These are phyloP conservation scores for Pterobdella sp. DNA, from an alignment of 2,888 invertebrate species.

Conservation along the genomic window DNA sequence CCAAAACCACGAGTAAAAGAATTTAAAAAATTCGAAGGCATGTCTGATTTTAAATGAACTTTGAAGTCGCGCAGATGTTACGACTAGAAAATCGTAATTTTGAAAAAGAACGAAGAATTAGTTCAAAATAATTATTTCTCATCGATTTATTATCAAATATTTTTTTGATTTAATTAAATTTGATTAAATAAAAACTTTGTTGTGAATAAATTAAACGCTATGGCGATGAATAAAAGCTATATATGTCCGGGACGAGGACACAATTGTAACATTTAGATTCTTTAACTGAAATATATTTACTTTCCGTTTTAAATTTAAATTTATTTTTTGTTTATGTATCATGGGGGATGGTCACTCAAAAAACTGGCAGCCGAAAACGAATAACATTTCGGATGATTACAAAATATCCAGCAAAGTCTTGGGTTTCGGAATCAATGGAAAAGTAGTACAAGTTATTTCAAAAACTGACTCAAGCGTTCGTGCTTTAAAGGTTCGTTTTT, in stretches of 20 bases:
- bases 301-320: not conserved
- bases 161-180: not conserved
- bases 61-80: not conserved
- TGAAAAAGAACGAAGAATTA: not conserved
- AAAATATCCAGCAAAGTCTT: constrained; percentile 83
- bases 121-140: not conserved
- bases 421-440: constrained; percentile 94
- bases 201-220: no score
- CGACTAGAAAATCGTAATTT: not conserved
- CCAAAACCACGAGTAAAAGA: not conserved
- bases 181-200: no score
- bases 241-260: not conserved
- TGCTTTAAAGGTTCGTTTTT: constrained; percentile 71
- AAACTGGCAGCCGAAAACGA: constrained; percentile 58
- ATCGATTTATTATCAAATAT: not conserved
- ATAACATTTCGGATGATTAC: constrained; percentile 79
- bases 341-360: constrained; percentile 39
- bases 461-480: constrained; percentile 69
- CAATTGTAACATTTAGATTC: not conserved
- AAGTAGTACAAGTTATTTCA: constrained; percentile 87
- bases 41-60: not conserved
- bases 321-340: constrained; percentile 27
- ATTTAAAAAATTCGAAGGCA: not conserved
- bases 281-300: not conserved
- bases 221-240: not conserved